A percentile compares a stretch with the other conserved stretches of the same genome.
phyloP scores from a whole-genome alignment of 2,797 vertebrate genomes.

The Mormyrops boulengeri region DNA sequence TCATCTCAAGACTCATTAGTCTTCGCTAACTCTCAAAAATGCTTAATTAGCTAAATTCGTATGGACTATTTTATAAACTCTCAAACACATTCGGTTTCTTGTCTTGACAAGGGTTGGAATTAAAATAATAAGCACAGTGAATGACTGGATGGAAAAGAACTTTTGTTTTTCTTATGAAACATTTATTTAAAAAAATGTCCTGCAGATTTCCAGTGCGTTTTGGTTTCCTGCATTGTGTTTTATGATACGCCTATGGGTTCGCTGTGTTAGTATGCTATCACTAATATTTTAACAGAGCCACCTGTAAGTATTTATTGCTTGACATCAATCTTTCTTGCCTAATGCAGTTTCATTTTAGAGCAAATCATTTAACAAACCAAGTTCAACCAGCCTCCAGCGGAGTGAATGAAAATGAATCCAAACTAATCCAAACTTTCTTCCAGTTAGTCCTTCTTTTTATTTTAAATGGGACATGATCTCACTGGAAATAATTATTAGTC shows the following conservation, averaged over 20 bases:
- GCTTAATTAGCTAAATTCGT: slow-evolving; percentile 4
- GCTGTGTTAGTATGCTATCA: not conserved
- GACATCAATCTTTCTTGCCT: not conserved
- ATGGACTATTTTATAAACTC: slow-evolving; percentile 3
- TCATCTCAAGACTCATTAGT: not conserved
- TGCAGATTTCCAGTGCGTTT: not conserved
- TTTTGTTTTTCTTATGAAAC: slow-evolving; percentile 8
- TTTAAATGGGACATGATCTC: slow-evolving; percentile 23
- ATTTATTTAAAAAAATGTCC: not conserved
- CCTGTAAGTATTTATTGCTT: slow-evolving; percentile 16
- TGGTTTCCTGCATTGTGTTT: not conserved
- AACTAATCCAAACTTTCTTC: slow-evolving; percentile 11
- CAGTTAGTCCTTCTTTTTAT: slow-evolving; percentile 18
- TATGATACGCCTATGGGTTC: not conserved
- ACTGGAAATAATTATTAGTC: slow-evolving; percentile 26
- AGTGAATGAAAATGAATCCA: slow-evolving; percentile 13
- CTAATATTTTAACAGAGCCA: slow-evolving; percentile 2
- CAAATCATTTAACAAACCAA: slow-evolving; percentile 2
- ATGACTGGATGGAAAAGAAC: not conserved
- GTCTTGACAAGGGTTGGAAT: not conserved
- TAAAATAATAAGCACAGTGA: not conserved
- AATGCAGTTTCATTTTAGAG: slow-evolving; percentile 19
- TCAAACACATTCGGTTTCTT: slow-evolving; percentile 5
- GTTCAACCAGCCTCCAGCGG: not conserved
- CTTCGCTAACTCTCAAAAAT: not conserved